These are phyloP conservation scores for Notospermus geniculatus DNA, from an alignment of 1,140 invertebrate genomes.

Conservation along the genomic window DNA sequence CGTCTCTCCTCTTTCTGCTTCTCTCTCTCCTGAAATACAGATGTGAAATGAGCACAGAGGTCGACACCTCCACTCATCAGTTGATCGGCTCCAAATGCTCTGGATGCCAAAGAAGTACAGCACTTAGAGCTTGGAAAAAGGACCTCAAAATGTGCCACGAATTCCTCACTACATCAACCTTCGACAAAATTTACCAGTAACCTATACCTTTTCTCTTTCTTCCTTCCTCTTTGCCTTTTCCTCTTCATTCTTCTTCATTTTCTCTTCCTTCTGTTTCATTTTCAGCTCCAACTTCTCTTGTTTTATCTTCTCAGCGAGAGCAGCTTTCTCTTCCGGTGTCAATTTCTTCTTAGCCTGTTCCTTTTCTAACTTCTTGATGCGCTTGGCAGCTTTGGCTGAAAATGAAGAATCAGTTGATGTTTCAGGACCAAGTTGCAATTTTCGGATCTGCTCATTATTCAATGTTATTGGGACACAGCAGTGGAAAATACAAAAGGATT, in stretches of 20 bases:
- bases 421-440: constrained; percentile 12
- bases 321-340: constrained; percentile 45
- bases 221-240: constrained; percentile 49
- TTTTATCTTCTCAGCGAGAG: constrained; percentile 42
- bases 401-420: constrained; percentile 8
- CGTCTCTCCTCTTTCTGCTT: constrained; percentile 62
- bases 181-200: no score
- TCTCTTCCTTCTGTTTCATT: constrained; percentile 43
- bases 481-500: no score
- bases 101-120: no score
- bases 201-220: constrained; percentile 50
- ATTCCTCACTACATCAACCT: no score
- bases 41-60: no score
- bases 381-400: neutral
- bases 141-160: no score
- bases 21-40: constrained; percentile 48
- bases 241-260: constrained; percentile 47
- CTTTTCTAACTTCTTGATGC: neutral
- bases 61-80: no score
- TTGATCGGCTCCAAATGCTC: no score
- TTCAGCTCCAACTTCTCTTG: constrained; percentile 29
- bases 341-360: constrained; percentile 19
- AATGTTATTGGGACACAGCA: no score
- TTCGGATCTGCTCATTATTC: no score
- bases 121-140: no score